Percentiles rank a stretch among this genome's conserved stretches.
These are phyloP conservation scores for Chaetodon trifascialis DNA, from an alignment of 2,113 vertebrate genomes.

Conservation along the genomic window DNA sequence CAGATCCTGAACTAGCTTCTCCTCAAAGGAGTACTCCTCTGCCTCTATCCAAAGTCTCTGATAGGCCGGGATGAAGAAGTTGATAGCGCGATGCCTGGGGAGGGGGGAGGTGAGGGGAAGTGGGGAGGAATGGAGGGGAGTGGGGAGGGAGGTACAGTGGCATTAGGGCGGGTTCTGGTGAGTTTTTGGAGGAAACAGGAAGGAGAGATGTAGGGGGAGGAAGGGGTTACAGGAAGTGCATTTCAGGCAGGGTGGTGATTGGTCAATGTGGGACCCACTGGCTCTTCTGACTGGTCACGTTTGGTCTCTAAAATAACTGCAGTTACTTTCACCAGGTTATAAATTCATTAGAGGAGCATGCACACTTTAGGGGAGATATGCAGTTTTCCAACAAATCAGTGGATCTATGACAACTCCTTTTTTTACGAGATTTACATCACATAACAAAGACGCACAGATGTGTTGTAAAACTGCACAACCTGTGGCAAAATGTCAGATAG, in stretches of 20 bases:
- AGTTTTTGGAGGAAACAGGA: conserved; percentile 76
- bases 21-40: conserved; percentile 99
- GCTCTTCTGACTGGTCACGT: conserved; percentile 96
- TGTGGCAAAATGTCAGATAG: conserved; percentile 31
- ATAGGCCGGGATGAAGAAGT: conserved; percentile 99
- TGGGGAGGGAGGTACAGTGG: conserved; percentile 79
- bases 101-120: conserved; percentile 84
- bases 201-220: conserved; percentile 66
- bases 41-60: conserved; percentile 99
- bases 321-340: conserved; percentile 34
- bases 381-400: conserved; percentile 47
- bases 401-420: background rate
- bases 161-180: conserved; percentile 77
- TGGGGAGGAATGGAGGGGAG: conserved; percentile 71
- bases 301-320: conserved; percentile 57
- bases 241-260: conserved; percentile 88
- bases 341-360: conserved; percentile 53
- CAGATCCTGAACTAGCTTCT: conserved; percentile 99
- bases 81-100: conserved; percentile 99
- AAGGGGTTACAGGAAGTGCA: conserved; percentile 76
- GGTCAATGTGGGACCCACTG: conserved; percentile 91
- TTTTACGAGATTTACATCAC: background rate
- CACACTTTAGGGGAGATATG: conserved; percentile 54
- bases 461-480: conserved; percentile 39
- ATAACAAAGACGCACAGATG: conserved; percentile 6